phyloP scores from a whole-genome alignment of 2,888 invertebrate species.

The Agriopis aurantiaria region DNA sequence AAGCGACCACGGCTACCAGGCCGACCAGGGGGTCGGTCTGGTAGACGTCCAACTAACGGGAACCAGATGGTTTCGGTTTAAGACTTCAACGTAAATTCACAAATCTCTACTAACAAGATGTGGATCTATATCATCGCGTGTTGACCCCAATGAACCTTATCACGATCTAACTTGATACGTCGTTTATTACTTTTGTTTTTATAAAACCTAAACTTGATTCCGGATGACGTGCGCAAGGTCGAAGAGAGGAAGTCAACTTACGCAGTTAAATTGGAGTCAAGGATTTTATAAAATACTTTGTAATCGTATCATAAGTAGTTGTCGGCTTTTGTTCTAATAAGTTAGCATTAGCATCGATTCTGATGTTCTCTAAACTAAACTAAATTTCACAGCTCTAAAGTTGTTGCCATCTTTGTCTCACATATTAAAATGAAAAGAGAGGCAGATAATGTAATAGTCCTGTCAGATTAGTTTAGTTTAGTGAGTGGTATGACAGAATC shows the following conservation, averaged over 20 bases:
- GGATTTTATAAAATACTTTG: constrained; percentile 19
- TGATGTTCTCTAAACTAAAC: no score
- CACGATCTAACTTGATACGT: constrained; percentile 52
- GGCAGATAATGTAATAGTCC: no score
- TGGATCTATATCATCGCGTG: constrained; percentile 54
- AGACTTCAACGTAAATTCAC: neutral
- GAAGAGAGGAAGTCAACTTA: constrained; percentile 37
- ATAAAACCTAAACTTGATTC: constrained; percentile 36
- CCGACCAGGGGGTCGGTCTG: no score
- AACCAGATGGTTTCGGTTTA: no score
- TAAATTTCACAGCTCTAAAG: no score
- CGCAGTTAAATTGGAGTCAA: constrained; percentile 23
- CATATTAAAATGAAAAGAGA: no score
- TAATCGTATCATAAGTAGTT: constrained; percentile 11
- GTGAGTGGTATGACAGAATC: no score
- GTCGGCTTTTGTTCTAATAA: no score
- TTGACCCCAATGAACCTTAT: constrained; percentile 58
- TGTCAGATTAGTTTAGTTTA: no score
- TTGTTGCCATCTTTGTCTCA: no score
- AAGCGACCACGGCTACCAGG: no score
- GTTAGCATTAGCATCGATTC: neutral
- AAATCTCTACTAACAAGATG: constrained; percentile 28
- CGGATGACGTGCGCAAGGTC: constrained; percentile 47
- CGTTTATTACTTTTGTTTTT: constrained; percentile 50
- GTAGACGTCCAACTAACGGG: no score